These are phyloP conservation scores for Eulacestoma nigropectus DNA, from an alignment of 2,113 vertebrate species.

Conservation along the genomic window DNA sequence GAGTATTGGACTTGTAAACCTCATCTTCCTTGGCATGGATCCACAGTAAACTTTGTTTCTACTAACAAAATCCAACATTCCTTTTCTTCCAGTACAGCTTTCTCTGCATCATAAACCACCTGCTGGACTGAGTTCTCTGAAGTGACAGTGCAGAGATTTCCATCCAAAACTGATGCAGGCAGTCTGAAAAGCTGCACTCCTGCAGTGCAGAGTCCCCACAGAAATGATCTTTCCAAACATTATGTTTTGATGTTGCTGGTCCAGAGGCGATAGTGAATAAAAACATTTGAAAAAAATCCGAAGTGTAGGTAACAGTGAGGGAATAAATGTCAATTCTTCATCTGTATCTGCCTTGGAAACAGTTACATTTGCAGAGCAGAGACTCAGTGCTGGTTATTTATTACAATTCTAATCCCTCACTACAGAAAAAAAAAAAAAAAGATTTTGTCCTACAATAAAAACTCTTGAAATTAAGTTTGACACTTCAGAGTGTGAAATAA, in stretches of 20 bases:
- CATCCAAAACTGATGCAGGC: neutral
- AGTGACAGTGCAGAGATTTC: slow-evolving; percentile 2
- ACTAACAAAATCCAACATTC: neutral
- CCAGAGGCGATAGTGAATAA: neutral
- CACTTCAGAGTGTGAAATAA: neutral
- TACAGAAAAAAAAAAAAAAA: neutral
- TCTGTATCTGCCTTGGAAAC: slow-evolving; percentile 5
- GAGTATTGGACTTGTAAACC: slow-evolving; percentile 11
- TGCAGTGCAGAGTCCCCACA: neutral
- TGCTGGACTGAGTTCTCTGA: slow-evolving; percentile 4
- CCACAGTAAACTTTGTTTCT: slow-evolving; percentile 7
- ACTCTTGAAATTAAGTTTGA: slow-evolving; percentile 27
- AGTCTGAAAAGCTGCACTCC: neutral
- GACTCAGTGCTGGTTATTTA: neutral
- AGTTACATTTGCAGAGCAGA: neutral
- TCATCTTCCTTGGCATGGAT: slow-evolving; percentile 34
- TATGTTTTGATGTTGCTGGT: slow-evolving; percentile 7
- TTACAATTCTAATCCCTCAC: neutral
- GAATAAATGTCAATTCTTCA: slow-evolving; percentile 21
- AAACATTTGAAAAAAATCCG: neutral
- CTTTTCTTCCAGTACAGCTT: neutral
- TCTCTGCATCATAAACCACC: slow-evolving; percentile 30
- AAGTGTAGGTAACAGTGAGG: neutral
- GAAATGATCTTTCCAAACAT: neutral
- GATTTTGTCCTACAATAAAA: neutral